A percentile compares a stretch with the other conserved stretches of the same genome.
Evolutionary conservation across 2,888 invertebrate genomes (phyloP).

Genomic region (Papilio protenor): DNA sequence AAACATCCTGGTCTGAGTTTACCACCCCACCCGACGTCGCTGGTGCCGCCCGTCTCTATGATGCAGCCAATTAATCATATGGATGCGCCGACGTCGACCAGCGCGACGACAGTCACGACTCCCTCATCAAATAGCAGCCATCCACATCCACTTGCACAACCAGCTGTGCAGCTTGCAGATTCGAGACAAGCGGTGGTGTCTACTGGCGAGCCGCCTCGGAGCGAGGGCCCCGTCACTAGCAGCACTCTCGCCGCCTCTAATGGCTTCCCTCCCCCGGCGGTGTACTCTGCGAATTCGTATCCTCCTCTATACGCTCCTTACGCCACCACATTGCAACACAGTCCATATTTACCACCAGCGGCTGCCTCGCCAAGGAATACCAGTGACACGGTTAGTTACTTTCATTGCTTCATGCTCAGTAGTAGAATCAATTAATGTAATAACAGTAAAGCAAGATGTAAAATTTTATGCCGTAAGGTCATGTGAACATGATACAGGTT

Average conservation of each 20-base stretch:
- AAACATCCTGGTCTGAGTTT: constrained; percentile 70
- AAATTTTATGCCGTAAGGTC: neutral
- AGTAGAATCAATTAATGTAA: neutral
- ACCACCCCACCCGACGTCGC: constrained; percentile 59
- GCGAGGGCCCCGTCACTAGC: constrained; percentile 75
- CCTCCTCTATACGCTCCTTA: constrained; percentile 92
- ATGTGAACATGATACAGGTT: neutral
- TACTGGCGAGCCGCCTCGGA: constrained; percentile 80
- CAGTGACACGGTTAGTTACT: constrained; percentile 77
- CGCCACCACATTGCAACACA: constrained; percentile 88
- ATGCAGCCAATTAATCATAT: constrained; percentile 65
- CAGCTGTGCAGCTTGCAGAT: constrained; percentile 69
- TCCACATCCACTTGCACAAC: constrained; percentile 67
- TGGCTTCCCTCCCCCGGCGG: constrained; percentile 87
- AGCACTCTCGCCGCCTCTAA: constrained; percentile 88
- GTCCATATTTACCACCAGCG: constrained; percentile 88
- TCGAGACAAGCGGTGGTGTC: constrained; percentile 61
- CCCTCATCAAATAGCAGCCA: constrained; percentile 61
- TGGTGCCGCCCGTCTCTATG: constrained; percentile 61
- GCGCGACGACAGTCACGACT: constrained; percentile 61
- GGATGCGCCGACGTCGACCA: constrained; percentile 61
- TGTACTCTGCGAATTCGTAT: constrained; percentile 85
- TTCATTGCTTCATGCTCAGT: neutral
- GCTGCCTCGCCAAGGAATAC: constrained; percentile 86
- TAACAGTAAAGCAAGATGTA: neutral